These are phyloP conservation scores for Brachylomia viminalis DNA, from an alignment of 2,888 invertebrate species.

Conservation along the genomic window DNA sequence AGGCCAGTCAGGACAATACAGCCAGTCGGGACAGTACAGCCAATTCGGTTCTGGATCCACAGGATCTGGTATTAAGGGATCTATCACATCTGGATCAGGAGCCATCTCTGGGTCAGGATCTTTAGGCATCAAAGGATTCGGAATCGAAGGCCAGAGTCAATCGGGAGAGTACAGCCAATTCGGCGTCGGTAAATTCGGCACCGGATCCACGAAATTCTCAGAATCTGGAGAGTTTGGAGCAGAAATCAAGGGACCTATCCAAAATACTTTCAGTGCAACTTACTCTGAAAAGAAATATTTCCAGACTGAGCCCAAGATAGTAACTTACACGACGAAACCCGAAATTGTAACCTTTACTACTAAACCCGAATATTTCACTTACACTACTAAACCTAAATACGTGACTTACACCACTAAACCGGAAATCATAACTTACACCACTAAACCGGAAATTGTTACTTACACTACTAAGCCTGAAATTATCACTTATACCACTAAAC, in stretches of 20 bases:
- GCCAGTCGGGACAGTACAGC: conserved; percentile 63
- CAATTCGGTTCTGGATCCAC: conserved; percentile 65
- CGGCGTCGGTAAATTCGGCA: conserved; percentile 70
- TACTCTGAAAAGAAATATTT: conserved; percentile 83
- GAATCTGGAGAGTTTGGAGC: conserved; percentile 69
- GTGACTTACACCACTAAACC: conserved; percentile 78
- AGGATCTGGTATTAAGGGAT: conserved; percentile 49
- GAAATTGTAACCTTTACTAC: conserved; percentile 76
- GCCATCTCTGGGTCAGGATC: conserved; percentile 33
- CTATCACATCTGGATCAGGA: conserved; percentile 38
- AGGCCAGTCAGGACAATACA: conserved; percentile 64
- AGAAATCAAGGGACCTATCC: conserved; percentile 79
- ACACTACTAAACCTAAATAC: conserved; percentile 80
- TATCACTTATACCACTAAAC: conserved; percentile 76
- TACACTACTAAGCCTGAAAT: conserved; percentile 76
- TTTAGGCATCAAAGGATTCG: conserved; percentile 55
- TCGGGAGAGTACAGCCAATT: conserved; percentile 71
- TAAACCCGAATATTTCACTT: conserved; percentile 76
- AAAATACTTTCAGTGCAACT: conserved; percentile 81
- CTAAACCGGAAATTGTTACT: conserved; percentile 74
- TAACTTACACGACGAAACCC: conserved; percentile 76
- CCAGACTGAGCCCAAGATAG: conserved; percentile 79
- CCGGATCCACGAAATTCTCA: conserved; percentile 59
- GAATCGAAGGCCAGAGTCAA: conserved; percentile 52
- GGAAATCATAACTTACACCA: conserved; percentile 73